Conservation (phyloP, 2,113 vertebrate genomes). For the Spea multiplicata region DNA sequence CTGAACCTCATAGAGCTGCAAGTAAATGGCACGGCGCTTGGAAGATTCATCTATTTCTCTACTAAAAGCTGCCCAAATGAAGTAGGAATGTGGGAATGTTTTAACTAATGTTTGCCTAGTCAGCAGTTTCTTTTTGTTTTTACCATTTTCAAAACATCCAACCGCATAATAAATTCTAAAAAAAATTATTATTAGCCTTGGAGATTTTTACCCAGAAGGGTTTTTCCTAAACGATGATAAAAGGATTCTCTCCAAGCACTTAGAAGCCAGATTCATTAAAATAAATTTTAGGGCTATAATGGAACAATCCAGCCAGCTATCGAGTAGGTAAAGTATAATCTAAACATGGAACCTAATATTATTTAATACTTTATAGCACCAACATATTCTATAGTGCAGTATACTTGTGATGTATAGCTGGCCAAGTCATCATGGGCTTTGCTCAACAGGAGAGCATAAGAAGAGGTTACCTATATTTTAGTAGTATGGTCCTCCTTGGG, state of each 20-base stretch:
- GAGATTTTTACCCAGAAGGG: not conserved
- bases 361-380: too few species aligned
- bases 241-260: not conserved
- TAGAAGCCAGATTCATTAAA: slow-evolving; percentile 25
- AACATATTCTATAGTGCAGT: too few species aligned
- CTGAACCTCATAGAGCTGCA: slow-evolving; percentile 45
- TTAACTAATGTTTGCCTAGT: slow-evolving; percentile 16
- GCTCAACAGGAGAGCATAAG: too few species aligned
- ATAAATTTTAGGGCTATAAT: slow-evolving; percentile 8
- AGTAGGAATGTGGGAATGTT: slow-evolving; percentile 25
- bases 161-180: slow-evolving; percentile 19
- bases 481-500: too few species aligned
- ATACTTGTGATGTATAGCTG: too few species aligned
- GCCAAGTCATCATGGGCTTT: too few species aligned
- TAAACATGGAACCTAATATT: too few species aligned
- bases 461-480: too few species aligned
- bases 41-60: not conserved
- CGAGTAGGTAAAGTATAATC: not conserved
- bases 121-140: slow-evolving; percentile 17
- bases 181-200: slow-evolving; percentile 4
- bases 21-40: slow-evolving; percentile 49
- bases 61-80: not conserved
- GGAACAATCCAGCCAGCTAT: slow-evolving; percentile 6
- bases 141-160: slow-evolving; percentile 11
- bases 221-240: slow-evolving; percentile 14